Base-by-base conservation (phyloP, 2,888 invertebrate genomes). In the Dryococelus australis region DNA sequence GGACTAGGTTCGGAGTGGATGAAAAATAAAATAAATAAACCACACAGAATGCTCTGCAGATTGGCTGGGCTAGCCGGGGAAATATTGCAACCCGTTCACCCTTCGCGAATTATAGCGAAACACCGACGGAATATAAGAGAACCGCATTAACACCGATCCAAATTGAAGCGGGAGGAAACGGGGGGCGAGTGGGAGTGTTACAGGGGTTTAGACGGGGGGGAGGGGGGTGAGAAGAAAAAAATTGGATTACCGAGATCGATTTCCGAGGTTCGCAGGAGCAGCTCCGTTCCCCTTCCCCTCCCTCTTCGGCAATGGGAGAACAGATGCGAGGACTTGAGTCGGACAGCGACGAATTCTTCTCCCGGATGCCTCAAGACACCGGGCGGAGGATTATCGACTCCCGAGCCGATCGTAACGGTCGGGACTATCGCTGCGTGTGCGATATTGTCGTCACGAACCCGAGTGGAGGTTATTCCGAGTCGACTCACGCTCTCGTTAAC, bases 221-320 rank as follows among this genome's bases (percentile, higher is more conserved):
- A 20, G 51, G 65, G 65, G 65, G 65, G 65, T 12, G 65, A 6
- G 65, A n/a, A 8, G 24, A 24, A n/a, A 65, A 65, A 65, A 65
- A 65, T 65, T 65, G 65, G 65, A 65, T 65, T 65, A 65, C 20
- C 65, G 65, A 65, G 65, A 65, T 65, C 65, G 65, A 65, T 65
- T 65, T 20, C 24, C 65, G n/a, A 9, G 65, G 65, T 65, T 65
- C 65, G 65, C 16, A 0, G 65, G 65, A n/a, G 65, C 8, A 65
- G 65, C 65, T n/a, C n/a, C 65, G 6, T 35, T 24, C 65, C 16
- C 65, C 65, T 24, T 12, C 16, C n/a, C n/a, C n/a, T n/a, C n/a
- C n/a, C n/a, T n/a, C n/a, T n/a, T n/a, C n/a, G n/a, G n/a, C n/a
- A n/a, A n/a, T n/a, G n/a, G n/a, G 65, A 65, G 24, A n/a, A 65